These are phyloP conservation scores for Meandrusa payeni DNA, from an alignment of 2,888 invertebrate species.

Conservation along the genomic window DNA sequence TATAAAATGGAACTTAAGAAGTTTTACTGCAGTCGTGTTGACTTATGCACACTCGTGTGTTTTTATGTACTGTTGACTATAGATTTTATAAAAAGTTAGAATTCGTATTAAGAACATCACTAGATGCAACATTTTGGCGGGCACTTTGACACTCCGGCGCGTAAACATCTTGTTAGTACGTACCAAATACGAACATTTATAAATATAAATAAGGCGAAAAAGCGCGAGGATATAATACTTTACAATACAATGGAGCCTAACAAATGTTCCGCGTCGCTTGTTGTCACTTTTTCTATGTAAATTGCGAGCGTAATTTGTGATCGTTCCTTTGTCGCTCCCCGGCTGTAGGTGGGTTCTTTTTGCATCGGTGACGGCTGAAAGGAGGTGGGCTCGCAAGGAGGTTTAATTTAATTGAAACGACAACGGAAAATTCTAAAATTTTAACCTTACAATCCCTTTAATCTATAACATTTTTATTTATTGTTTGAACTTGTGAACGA, in stretches of 20 bases:
- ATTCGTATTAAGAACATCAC: conserved; percentile 8
- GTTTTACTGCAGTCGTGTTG: too few species aligned
- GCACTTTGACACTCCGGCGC: conserved; percentile 52
- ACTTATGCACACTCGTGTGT: too few species aligned
- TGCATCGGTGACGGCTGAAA: conserved; percentile 39
- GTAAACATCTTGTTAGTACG: conserved; percentile 73
- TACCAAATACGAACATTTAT: conserved; percentile 71
- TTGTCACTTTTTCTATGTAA: conserved; percentile 77
- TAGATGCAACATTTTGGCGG: conserved; percentile 48
- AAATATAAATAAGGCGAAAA: conserved; percentile 69
- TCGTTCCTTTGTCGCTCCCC: conserved; percentile 34
- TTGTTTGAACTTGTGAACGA: too few species aligned
- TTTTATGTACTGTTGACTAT: too few species aligned
- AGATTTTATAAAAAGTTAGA: not conserved
- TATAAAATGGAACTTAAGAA: too few species aligned
- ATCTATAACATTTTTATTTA: too few species aligned
- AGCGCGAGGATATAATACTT: conserved; percentile 52
- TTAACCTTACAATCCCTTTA: too few species aligned
- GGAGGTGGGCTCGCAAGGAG: conserved; percentile 28
- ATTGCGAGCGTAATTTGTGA: conserved; percentile 71
- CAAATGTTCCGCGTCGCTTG: conserved; percentile 66
- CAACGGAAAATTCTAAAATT: too few species aligned
- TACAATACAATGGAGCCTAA: conserved; percentile 67
- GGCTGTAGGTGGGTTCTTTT: conserved; percentile 33
- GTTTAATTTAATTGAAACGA: conserved; percentile 20